phyloP scores from a whole-genome alignment of 1,140 invertebrate species.

The Trissolcus basalis region DNA sequence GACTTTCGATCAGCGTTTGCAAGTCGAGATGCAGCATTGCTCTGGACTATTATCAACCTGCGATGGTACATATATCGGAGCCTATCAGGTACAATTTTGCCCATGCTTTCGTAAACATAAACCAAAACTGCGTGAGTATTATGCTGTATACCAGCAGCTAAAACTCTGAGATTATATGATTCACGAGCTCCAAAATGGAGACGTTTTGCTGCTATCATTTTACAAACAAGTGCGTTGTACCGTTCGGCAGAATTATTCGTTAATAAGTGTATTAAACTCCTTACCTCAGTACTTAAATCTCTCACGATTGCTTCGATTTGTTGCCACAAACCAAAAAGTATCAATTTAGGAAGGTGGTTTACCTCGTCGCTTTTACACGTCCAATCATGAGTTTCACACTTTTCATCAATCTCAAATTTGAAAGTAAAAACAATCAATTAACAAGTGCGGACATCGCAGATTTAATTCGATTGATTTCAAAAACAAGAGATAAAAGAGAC shows the following conservation, averaged over 20 bases:
- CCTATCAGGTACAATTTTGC: constrained; percentile 6
- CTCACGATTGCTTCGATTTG: constrained; percentile 16
- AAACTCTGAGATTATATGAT: constrained; percentile 59
- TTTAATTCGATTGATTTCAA: too few relatives aligned
- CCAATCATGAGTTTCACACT: constrained; percentile 57
- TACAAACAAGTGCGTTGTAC: constrained; percentile 65
- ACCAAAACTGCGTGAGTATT: constrained; percentile 38
- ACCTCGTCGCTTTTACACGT: constrained; percentile 8
- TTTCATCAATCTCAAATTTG: constrained; percentile 62
- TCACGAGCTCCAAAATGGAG: constrained; percentile 56
- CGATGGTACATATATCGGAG: constrained; percentile 6
- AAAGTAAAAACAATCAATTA: too few relatives aligned
- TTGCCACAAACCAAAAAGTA: constrained; percentile 29
- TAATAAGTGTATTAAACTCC: constrained; percentile 57
- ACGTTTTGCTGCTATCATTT: constrained; percentile 67
- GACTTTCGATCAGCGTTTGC: constrained; percentile 11
- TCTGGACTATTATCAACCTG: not conserved
- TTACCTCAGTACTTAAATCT: constrained; percentile 23
- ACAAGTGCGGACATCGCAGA: too few relatives aligned
- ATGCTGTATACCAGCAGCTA: constrained; percentile 57
- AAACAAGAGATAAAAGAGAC: too few relatives aligned
- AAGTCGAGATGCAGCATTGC: not conserved
- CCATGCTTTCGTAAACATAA: constrained; percentile 2
- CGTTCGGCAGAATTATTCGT: constrained; percentile 70
- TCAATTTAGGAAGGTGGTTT: constrained; percentile 56